phyloP scores from a whole-genome alignment of 2,888 invertebrate genomes.

The Thysanoteuthis rhombus region DNA sequence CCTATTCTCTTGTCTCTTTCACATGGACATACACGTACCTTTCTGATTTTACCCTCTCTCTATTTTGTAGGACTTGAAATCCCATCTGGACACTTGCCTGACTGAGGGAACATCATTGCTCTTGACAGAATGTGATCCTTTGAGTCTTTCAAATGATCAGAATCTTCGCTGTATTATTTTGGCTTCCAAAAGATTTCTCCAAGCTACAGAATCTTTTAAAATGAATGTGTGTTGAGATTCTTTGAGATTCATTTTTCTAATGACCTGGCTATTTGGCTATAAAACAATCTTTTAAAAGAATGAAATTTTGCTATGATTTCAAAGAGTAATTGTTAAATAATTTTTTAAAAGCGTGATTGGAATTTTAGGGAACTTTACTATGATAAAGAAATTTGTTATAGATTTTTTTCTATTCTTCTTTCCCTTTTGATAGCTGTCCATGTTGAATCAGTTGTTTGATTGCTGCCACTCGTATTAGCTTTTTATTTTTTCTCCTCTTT shows the following conservation, averaged over 20 bases:
- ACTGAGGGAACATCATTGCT: constrained; percentile 65
- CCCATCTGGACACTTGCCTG: constrained; percentile 66
- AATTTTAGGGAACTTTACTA: too few species aligned
- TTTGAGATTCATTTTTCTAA: background rate
- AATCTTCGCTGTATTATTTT: background rate
- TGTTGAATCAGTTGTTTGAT: too few species aligned
- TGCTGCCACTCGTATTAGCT: too few species aligned
- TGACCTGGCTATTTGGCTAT: background rate
- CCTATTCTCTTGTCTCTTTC: background rate
- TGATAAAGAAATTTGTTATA: too few species aligned
- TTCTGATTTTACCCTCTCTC: background rate
- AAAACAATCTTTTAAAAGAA: background rate
- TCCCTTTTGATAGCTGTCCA: too few species aligned
- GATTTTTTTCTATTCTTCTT: too few species aligned
- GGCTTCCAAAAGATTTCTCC: constrained; percentile 51
- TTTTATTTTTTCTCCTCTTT: too few species aligned
- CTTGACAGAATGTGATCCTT: constrained; percentile 65
- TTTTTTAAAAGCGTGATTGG: too few species aligned
- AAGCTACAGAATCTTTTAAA: constrained; percentile 64
- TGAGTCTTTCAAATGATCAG: constrained; percentile 54
- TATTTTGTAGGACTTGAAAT: constrained; percentile 60
- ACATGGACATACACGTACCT: too few species aligned
- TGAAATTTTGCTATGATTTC: background rate
- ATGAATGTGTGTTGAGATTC: constrained; percentile 55
- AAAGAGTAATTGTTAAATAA: too few species aligned